Base-by-base conservation (phyloP, 2,113 vertebrate genomes). In the Cryptomyrus ogoouensis region DNA sequence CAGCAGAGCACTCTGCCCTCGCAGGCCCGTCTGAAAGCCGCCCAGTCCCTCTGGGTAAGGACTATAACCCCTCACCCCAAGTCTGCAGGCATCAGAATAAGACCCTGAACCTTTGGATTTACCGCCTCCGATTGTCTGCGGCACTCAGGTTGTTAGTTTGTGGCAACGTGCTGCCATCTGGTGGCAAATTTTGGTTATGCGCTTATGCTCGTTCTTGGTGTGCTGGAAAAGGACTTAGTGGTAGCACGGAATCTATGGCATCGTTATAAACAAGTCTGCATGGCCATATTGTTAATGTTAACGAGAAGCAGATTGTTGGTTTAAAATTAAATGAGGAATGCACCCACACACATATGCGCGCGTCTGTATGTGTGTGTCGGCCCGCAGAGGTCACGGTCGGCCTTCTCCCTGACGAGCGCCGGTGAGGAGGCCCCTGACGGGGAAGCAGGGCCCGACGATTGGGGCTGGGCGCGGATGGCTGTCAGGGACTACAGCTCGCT, bases 11-110 rank as follows among this genome's bases (percentile, higher is more conserved):
- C 95, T 0, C 91, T 93, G 56, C 94, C 92, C 39, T 91, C 94
- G 87, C 42, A 91, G 5, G 93, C 95, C 27, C 96, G 93, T 89
- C 92, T 74, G 87, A 94, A 91, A 10, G 93, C 93, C 0, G 94
- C 96, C 49, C 94, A 95, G 92, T 92, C 95, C 0, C 94, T 98
- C 77, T 97, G 96, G 97, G 98, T 99, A 93, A 97, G 98, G 47
- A 27, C 19, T 47, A 17, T 39, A 87, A 9, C 19, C 31, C 31
- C 44, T 49, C 77, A 1, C n/a, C n/a, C 13, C n/a, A 70, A 70
- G 12, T 70, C 62, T 31, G 10, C 27, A 13, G n/a, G 62, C n/a
- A 70, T 53, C 85, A 52, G 27, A n/a, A 31, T 35, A 17, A 35
- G 85, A 35, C 27, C 42, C 17, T 9, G 80, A 42, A 42, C 39